Base-by-base conservation (phyloP, 2,888 invertebrate species). In the Aquatica leii region DNA sequence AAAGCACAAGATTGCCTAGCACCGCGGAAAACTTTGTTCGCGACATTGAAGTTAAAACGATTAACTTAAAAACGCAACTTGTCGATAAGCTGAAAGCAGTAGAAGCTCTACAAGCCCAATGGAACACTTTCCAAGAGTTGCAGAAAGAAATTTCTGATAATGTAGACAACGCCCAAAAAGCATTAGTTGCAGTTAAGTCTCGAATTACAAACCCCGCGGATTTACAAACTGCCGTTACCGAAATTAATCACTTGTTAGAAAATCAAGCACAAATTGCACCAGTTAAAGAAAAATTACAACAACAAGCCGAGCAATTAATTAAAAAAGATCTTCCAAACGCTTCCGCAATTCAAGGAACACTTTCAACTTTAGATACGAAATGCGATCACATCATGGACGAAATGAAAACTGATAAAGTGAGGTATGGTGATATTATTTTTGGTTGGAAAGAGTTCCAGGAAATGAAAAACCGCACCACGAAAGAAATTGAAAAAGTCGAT, bases 311-410 rank as follows among this genome's bases (percentile, higher is more conserved):
- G 57, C 86, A 89, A 73, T 81, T 94, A 68, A 89, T 94, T 88
- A 89, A 91, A 76, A 90, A 92, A 82, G 91, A 96, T 81, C 89
- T 92, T 74, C 86, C 89, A 54, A 92, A 92, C 70, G 89, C 92
- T 80, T 89, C 91, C 0, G 87, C 88, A 0, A 90, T 95, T 63
- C 95, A 95, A 80, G 91, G 91, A 71, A 88, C 90, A 49, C 81
- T 95, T 0, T 85, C 93, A 0, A 86, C 90, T 0, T 87, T 93
- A 41, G 94, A 95, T 74, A 87, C 89, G 58, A 90, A 89, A 69
- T 95, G 92, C 88, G 94, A 94, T 76, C 90, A 90, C 79, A 83
- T 92, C 0, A 89, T 90, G 54, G 90, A 92, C 69, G 84, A 88
- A 55, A 86, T 94, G 17, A 86, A 87, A 57, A 91, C 92, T 62